phyloP scores from a whole-genome alignment of 2,113 vertebrate genomes.

The Aegithalos caudatus region DNA sequence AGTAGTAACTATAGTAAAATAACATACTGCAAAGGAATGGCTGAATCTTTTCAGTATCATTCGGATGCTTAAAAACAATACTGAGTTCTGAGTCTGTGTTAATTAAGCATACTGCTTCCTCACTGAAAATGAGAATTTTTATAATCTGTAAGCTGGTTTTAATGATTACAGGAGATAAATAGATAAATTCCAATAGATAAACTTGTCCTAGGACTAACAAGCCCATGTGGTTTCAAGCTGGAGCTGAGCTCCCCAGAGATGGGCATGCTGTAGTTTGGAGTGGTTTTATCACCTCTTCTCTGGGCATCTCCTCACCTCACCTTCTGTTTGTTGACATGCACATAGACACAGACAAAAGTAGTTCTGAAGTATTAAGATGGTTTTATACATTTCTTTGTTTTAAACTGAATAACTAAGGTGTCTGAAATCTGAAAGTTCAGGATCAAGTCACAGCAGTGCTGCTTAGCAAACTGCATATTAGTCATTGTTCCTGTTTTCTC shows the following conservation, averaged over 20 bases:
- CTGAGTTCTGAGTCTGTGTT: background rate
- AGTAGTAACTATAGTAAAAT: too few relatives aligned
- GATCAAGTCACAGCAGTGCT: background rate
- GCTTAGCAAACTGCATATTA: background rate
- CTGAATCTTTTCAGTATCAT: background rate
- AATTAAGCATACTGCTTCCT: background rate
- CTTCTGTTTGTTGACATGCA: background rate
- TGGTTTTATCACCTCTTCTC: background rate
- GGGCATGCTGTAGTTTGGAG: background rate
- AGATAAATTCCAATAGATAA: background rate
- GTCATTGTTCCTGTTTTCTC: background rate
- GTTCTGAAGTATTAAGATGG: background rate
- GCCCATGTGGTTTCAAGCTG: background rate
- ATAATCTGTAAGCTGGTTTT: background rate
- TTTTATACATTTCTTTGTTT: background rate
- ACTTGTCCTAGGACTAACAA: background rate
- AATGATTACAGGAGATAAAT: background rate
- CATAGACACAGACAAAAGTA: fast-evolving
- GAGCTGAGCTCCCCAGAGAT: background rate
- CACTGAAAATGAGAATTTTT: background rate
- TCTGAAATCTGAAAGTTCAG: background rate
- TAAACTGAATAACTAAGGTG: background rate
- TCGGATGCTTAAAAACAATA: background rate
- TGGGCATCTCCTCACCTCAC: background rate
- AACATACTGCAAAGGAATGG: background rate